A percentile compares a stretch with the other conserved stretches of the same genome.
phyloP scores from a whole-genome alignment of 2,888 invertebrate species.

The Nomada hirtipes region DNA sequence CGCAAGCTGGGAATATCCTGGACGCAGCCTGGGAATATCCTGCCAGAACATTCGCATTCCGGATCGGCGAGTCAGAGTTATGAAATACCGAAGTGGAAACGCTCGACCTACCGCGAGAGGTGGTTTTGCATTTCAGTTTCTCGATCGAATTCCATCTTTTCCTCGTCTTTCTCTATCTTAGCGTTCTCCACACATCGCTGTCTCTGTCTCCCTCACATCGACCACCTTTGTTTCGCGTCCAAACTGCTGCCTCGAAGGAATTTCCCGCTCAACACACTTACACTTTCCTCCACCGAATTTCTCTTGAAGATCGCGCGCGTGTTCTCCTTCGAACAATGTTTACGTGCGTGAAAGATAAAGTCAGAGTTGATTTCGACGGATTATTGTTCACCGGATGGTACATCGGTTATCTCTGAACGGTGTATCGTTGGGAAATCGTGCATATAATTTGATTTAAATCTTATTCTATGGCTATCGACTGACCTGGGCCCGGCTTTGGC shows the following conservation, averaged over 20 bases:
- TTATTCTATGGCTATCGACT: not conserved
- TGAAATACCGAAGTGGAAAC: slow-evolving; percentile 75
- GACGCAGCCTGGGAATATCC: slow-evolving; percentile 58
- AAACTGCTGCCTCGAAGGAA: slow-evolving; percentile 46
- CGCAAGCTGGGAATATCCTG: slow-evolving; percentile 37
- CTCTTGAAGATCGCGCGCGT: not conserved
- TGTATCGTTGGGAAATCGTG: slow-evolving; percentile 27
- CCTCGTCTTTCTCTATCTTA: not conserved
- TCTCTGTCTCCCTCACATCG: not conserved
- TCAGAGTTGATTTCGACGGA: not conserved
- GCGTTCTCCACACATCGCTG: no score
- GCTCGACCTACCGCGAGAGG: slow-evolving; percentile 71
- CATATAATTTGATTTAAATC: slow-evolving; percentile 26
- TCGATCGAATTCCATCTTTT: slow-evolving; percentile 65
- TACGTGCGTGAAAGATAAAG: not conserved
- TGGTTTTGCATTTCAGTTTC: slow-evolving; percentile 73
- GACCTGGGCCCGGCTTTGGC: not conserved
- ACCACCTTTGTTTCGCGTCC: slow-evolving; percentile 48
- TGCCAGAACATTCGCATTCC: slow-evolving; percentile 59
- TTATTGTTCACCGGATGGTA: not conserved
- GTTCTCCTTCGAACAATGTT: not conserved
- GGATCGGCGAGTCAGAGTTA: slow-evolving; percentile 65
- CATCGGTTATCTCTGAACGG: not conserved
- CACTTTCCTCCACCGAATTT: slow-evolving; percentile 33
- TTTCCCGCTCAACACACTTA: slow-evolving; percentile 46